Conservation (phyloP, 1,140 invertebrate species). For the Drosophila sp. region DNA sequence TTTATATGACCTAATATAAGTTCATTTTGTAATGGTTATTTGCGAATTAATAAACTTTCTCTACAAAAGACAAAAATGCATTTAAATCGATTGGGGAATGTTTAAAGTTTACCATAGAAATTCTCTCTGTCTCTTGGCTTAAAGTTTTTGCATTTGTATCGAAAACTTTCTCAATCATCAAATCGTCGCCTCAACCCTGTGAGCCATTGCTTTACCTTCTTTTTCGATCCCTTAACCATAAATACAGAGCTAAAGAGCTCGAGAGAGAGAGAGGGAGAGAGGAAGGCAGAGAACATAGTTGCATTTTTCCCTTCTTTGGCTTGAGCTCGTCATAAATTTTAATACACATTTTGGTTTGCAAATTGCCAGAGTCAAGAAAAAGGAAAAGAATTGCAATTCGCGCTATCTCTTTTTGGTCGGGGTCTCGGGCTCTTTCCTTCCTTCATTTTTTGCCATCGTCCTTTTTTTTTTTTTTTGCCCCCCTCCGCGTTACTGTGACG, state of each 20-base stretch:
- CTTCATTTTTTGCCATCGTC: constrained; percentile 20
- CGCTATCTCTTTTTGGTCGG: constrained; percentile 26
- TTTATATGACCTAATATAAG: too few relatives aligned
- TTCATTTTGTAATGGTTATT: too few relatives aligned
- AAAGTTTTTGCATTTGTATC: too few relatives aligned
- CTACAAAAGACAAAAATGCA: too few relatives aligned
- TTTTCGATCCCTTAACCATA: constrained; percentile 6
- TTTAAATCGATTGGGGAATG: too few relatives aligned
- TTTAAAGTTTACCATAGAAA: too few relatives aligned
- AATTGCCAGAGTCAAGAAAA: constrained; percentile 67
- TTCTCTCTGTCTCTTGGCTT: too few relatives aligned
- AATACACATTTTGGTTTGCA: constrained; percentile 81
- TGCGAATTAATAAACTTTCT: too few relatives aligned
- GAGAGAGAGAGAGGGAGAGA: background rate
- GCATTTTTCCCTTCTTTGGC: constrained; percentile 37
- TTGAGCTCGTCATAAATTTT: constrained; percentile 80
- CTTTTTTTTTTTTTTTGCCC: constrained; percentile 53
- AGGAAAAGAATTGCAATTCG: constrained; percentile 56
- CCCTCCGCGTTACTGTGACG: constrained; percentile 52
- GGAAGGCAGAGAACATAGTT: background rate
- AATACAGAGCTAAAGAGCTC: background rate
- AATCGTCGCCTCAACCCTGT: too few relatives aligned
- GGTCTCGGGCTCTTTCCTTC: constrained; percentile 1
- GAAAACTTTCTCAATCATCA: too few relatives aligned
- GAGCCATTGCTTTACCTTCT: background rate